Conservation (phyloP, 2,797 vertebrate species). For the Adelosebastes latens region DNA sequence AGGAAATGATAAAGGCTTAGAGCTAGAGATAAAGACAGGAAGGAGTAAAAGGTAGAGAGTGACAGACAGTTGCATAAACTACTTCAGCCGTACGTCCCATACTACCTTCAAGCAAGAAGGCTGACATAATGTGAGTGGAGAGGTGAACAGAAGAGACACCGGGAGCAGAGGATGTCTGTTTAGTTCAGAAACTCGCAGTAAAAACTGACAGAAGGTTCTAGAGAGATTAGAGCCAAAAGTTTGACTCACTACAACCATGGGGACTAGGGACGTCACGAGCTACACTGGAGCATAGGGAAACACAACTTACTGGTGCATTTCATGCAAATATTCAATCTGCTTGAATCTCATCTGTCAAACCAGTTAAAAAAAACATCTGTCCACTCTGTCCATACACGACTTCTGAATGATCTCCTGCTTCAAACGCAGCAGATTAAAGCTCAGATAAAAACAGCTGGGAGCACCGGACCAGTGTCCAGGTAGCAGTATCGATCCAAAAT, state of each 20-base stretch:
- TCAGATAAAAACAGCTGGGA: slow-evolving; percentile 5
- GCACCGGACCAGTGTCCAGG: neutral
- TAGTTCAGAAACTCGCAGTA: neutral
- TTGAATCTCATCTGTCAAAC: neutral
- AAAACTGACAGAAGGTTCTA: neutral
- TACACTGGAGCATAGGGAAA: too few relatives aligned
- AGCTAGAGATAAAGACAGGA: neutral
- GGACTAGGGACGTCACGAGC: neutral
- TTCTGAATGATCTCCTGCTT: neutral
- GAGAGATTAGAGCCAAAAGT: neutral
- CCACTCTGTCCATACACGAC: too few relatives aligned
- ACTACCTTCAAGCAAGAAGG: neutral
- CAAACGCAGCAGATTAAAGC: neutral
- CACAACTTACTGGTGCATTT: neutral
- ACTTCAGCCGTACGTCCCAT: neutral
- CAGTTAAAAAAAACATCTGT: neutral
- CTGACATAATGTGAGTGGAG: neutral
- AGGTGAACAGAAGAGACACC: neutral
- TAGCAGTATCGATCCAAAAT: neutral
- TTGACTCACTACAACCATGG: neutral
- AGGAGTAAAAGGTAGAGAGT: neutral
- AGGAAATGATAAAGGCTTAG: neutral
- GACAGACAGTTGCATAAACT: slow-evolving; percentile 31
- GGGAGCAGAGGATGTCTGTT: neutral
- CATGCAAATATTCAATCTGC: slow-evolving; percentile 34